Conservation (phyloP, 53 echinoderm and acorn worm species). For the Astropecten irregularis region DNA sequence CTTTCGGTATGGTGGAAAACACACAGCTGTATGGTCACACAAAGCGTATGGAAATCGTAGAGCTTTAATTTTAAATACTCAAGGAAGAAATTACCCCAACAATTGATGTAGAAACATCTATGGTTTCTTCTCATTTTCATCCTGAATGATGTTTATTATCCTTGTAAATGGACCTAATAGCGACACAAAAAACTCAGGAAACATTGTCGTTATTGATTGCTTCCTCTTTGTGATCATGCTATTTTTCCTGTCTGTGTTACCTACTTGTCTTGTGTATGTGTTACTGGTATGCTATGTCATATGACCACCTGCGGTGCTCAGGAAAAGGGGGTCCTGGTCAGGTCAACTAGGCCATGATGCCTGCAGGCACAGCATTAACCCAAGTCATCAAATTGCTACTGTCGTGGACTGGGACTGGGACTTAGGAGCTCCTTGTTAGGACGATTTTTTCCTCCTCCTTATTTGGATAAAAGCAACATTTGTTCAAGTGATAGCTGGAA, state of each 20-base stretch:
- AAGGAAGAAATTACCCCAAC: too few species aligned
- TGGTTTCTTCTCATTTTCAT: not conserved
- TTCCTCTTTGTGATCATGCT: not conserved
- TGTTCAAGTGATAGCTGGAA: not conserved
- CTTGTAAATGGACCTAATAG: not conserved
- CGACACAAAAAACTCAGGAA: not conserved
- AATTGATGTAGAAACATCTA: too few species aligned
- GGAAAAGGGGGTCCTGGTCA: too few species aligned
- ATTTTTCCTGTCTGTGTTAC: slow-evolving; percentile 18
- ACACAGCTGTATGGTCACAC: too few species aligned
- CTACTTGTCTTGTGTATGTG: too few species aligned
- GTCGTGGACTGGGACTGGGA: not conserved
- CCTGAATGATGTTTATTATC: not conserved
- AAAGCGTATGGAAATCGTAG: too few species aligned
- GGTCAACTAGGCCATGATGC: slow-evolving; percentile 20
- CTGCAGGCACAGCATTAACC: not conserved
- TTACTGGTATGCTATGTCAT: too few species aligned
- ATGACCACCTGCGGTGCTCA: too few species aligned
- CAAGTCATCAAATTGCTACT: slow-evolving; percentile 35
- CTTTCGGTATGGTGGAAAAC: too few species aligned
- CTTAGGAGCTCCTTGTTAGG: not conserved
- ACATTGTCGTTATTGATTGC: slow-evolving; percentile 15
- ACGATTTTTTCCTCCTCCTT: not conserved
- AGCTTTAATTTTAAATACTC: too few species aligned
- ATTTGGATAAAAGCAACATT: slow-evolving; percentile 12